These are phyloP conservation scores for Cavia aperea DNA, from an alignment of 2,113 vertebrate genomes.

Conservation along the genomic window DNA sequence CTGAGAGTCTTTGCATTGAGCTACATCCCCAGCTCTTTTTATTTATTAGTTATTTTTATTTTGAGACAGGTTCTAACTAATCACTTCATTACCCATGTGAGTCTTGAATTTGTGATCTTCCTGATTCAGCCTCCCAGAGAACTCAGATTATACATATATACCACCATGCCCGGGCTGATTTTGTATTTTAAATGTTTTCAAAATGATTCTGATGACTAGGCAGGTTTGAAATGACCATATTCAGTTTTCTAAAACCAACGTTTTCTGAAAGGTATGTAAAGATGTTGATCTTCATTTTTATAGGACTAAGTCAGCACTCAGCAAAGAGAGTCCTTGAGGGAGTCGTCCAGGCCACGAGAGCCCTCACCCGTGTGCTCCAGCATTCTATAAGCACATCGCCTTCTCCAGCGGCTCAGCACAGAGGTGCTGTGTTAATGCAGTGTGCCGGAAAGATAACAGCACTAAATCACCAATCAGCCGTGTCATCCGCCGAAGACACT, in stretches of 20 bases:
- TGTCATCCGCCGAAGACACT: background rate
- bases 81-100: background rate
- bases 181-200: background rate
- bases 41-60: background rate
- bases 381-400: background rate
- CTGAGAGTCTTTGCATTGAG: background rate
- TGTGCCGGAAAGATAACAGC: background rate
- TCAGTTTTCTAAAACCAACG: background rate
- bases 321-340: background rate
- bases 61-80: background rate
- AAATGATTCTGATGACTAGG: background rate
- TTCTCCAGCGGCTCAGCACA: background rate
- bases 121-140: background rate
- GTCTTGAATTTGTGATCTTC: background rate
- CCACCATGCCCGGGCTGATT: background rate
- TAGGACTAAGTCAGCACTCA: background rate
- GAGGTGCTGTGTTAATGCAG: background rate
- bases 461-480: background rate
- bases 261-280: background rate
- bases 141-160: background rate
- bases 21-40: background rate
- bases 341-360: accelerated
- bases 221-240: background rate
- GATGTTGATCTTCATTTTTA: background rate
- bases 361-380: background rate